Base-by-base conservation (phyloP, 37 sponge, comb jelly and placozoan genomes). In the Halisarca cf. caerulea region DNA sequence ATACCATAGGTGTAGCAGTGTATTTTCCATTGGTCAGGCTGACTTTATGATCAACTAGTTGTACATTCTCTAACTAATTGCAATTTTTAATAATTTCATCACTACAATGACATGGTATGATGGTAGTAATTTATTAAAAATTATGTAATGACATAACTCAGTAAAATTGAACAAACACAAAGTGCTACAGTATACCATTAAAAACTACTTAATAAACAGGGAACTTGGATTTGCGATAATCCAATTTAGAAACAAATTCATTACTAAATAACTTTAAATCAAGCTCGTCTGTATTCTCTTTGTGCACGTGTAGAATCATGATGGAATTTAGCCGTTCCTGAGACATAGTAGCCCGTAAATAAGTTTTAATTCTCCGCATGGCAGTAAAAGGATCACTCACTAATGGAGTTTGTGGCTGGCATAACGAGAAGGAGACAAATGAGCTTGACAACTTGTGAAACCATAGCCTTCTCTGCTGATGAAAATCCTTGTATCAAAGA, bases 201-300 rank as follows among this genome's bases (percentile, higher is more conserved):
- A 11, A 14, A 47, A 47, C 11, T 47, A 11, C 11, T 71, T 37
- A 71, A 71, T 71, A 71, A 23, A 71, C 20, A 71, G 73, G 73
- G 18, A 71, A 71, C 73, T 71, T 71, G 5, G 73, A 71, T 71
- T 71, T 71, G 6, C 73, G 73, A 71, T 71, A 71, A 37, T 71
- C 73, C 8, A 18, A 71, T 39, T 71, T 71, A 34, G 73, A 33
- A 32, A 71, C 41, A 37, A 71, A 71, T 33, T 71, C 73, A 71
- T 71, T 71, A 37, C 73, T 71, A 6, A 38, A 71, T 33, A 17
- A 37, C 30, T 71, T 32, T 33, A 71, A 30, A 37, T 71, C 38
- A 21, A 37, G 73, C 4, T 5, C 8, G 30, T 71, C 73, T 7
- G 73, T 71, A 4, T 18, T 33, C 9, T 71, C 73, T 32, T 71